These are phyloP conservation scores for Pseudococcus longispinus DNA, from an alignment of 2,888 invertebrate genomes.

Conservation along the genomic window DNA sequence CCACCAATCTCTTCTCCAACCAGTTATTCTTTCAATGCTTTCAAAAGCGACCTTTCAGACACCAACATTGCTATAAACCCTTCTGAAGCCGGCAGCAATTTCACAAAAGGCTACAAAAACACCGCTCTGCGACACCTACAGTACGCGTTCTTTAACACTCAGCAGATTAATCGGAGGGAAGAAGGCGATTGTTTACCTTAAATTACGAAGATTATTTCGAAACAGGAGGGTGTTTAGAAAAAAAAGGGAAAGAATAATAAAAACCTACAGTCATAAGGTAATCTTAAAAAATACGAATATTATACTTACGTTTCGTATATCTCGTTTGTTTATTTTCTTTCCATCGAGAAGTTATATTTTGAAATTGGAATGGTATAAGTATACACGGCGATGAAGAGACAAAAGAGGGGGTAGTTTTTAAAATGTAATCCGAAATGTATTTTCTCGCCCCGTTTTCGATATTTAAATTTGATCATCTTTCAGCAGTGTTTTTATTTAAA, in stretches of 20 bases:
- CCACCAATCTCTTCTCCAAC: not conserved
- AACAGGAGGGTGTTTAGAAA: not conserved
- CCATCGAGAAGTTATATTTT: slow-evolving; percentile 54
- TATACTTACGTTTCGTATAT: slow-evolving; percentile 30
- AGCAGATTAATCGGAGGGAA: not conserved
- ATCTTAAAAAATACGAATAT: slow-evolving; percentile 54
- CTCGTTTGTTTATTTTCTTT: slow-evolving; percentile 55
- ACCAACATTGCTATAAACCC: not conserved
- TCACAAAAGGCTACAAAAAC: slow-evolving; percentile 14
- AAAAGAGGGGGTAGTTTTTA: slow-evolving; percentile 22
- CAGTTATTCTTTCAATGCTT: not conserved
- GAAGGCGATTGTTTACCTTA: slow-evolving; percentile 41
- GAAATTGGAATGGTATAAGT: slow-evolving; percentile 46
- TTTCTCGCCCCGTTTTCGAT: slow-evolving; percentile 55
- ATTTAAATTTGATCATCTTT: slow-evolving; percentile 57
- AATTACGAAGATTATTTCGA: slow-evolving; percentile 50
- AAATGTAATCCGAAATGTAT: slow-evolving; percentile 55
- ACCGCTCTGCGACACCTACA: not conserved
- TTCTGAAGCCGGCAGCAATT: not conserved
- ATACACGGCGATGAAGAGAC: not conserved
- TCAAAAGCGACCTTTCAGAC: not conserved
- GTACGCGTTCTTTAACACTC: slow-evolving; percentile 21
- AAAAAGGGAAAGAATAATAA: slow-evolving; percentile 38
- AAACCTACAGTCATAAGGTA: slow-evolving; percentile 47
- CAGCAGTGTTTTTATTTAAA: slow-evolving; percentile 56